Evolutionary conservation across 2,113 vertebrate genomes (phyloP).

Genomic region (Phasianus colchicus): DNA sequence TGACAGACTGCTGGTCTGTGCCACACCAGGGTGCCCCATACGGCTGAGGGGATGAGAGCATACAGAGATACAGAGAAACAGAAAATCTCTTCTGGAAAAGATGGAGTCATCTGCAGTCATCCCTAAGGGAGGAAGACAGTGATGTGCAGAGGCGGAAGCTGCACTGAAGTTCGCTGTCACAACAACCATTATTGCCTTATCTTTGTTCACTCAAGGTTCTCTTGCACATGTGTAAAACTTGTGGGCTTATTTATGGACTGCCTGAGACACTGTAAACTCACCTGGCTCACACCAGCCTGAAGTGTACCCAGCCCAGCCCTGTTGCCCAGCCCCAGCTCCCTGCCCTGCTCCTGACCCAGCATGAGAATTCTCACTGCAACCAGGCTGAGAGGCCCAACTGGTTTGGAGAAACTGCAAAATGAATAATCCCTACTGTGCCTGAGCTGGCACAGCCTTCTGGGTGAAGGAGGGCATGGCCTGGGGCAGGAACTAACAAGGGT

Average conservation of each 20-base stretch:
- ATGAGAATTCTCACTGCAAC: not conserved
- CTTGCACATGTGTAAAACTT: not conserved
- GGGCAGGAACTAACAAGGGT: not conserved
- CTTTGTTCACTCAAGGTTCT: not conserved
- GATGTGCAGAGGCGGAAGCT: not conserved
- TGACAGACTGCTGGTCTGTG: not conserved
- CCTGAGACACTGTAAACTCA: not conserved
- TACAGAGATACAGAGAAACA: not conserved
- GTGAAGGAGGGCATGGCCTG: rapidly evolving
- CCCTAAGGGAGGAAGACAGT: not conserved
- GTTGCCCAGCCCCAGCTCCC: not conserved
- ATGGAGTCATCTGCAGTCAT: not conserved
- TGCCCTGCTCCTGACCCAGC: not conserved
- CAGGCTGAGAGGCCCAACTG: not conserved
- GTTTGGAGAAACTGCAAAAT: not conserved
- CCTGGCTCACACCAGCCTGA: not conserved
- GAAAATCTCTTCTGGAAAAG: not conserved
- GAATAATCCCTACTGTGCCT: not conserved
- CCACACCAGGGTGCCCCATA: not conserved
- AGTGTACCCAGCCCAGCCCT: not conserved
- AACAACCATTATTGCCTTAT: not conserved
- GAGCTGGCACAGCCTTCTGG: not conserved
- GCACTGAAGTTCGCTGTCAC: not conserved
- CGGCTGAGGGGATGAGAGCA: not conserved
- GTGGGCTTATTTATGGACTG: not conserved